Percentiles rank a stretch among this genome's conserved stretches.
phyloP scores from a whole-genome alignment of 2,888 invertebrate species.

The Caenorhabditis doughertyi region DNA sequence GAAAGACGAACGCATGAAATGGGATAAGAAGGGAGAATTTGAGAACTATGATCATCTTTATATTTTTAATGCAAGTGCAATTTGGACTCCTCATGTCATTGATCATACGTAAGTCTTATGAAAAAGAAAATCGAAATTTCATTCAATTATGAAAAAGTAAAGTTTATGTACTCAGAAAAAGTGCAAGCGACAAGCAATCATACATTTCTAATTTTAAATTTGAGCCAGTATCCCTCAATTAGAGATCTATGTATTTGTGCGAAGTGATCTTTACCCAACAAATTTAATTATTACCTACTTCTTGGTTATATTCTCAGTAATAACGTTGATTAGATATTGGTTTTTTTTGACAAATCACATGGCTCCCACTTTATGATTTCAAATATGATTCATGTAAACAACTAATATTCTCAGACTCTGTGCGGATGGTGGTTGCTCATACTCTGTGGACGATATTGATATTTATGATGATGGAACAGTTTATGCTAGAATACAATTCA shows the following conservation, averaged over 20 bases:
- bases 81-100: conserved; percentile 78
- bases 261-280: no score
- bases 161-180: no score
- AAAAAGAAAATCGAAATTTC: background rate
- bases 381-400: background rate
- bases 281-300: background rate
- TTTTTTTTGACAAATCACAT: no score
- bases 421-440: conserved; percentile 72
- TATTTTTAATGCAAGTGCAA: conserved; percentile 74
- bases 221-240: no score
- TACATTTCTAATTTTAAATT: no score
- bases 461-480: conserved; percentile 74
- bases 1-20: conserved; percentile 76
- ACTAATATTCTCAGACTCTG: conserved; percentile 69
- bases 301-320: background rate
- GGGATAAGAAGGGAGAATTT: conserved; percentile 75
- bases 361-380: no score
- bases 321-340: background rate
- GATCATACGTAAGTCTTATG: conserved; percentile 68
- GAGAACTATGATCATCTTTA: conserved; percentile 64
- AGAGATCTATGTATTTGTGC: no score
- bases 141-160: background rate
- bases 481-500: conserved; percentile 73
- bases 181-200: no score
- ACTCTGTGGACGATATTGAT: conserved; percentile 71